phyloP scores from a whole-genome alignment of 2,888 invertebrate species.

The Dysmachus trigonus region DNA sequence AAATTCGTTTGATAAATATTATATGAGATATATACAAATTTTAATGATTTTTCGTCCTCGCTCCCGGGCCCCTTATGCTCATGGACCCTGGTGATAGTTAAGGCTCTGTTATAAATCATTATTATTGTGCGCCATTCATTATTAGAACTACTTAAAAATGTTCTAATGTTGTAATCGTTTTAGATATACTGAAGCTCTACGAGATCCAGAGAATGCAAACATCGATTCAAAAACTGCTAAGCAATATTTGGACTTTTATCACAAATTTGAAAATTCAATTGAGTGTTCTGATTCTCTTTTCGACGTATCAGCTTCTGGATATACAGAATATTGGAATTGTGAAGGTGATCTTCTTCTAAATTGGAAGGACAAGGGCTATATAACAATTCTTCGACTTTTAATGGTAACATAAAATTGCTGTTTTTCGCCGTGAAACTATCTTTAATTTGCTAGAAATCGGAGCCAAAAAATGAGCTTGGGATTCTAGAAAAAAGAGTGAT shows the following conservation, averaged over 20 bases:
- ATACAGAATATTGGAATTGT: constrained; percentile 72
- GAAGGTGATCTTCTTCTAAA: constrained; percentile 75
- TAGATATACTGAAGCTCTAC: constrained; percentile 54
- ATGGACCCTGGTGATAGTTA: too few species aligned
- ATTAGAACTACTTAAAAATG: neutral
- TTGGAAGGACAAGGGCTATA: constrained; percentile 80
- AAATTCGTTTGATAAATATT: too few species aligned
- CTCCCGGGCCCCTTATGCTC: too few species aligned
- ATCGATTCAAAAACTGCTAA: constrained; percentile 62
- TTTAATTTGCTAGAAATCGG: constrained; percentile 44
- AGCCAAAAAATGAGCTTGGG: constrained; percentile 51
- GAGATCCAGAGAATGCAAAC: constrained; percentile 56
- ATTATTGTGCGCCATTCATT: too few species aligned
- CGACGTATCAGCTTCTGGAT: constrained; percentile 73
- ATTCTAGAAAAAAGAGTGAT: constrained; percentile 58
- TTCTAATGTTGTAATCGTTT: neutral
- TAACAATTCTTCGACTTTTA: constrained; percentile 73
- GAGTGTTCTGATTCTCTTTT: constrained; percentile 74
- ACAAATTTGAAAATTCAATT: constrained; percentile 64
- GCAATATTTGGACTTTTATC: constrained; percentile 70
- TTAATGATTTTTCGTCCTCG: too few species aligned
- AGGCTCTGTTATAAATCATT: too few species aligned
- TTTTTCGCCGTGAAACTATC: neutral
- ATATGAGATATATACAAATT: too few species aligned
- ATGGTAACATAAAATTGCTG: constrained; percentile 66